Evolutionary conservation across 1,140 invertebrate species (phyloP).

Genomic region (Megalopta genalis): DNA sequence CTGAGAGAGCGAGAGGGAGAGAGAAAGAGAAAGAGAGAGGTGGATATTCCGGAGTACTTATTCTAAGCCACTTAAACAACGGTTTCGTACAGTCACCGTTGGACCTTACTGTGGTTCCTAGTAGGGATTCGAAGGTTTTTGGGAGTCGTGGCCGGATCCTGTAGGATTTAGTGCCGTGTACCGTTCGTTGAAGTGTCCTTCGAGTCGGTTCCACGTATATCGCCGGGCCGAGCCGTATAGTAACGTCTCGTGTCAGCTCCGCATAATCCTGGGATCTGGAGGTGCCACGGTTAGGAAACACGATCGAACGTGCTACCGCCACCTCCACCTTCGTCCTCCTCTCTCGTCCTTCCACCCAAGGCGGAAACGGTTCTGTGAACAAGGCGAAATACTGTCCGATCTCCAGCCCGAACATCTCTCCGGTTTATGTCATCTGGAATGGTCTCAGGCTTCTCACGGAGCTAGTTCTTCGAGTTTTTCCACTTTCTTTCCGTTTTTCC

Average conservation of each 20-base stretch:
- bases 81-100: constrained; percentile 44
- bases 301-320: constrained; percentile 67
- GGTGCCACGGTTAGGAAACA: constrained; percentile 73
- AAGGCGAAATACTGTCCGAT: constrained; percentile 54
- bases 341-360: constrained; percentile 41
- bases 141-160: constrained; percentile 53
- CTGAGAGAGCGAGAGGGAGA: constrained; percentile 11
- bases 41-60: constrained; percentile 56
- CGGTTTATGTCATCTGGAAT: constrained; percentile 47
- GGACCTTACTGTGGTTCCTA: constrained; percentile 41
- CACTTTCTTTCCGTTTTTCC: background rate
- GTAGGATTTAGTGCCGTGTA: constrained; percentile 62
- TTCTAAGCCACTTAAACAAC: constrained; percentile 65
- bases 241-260: constrained; percentile 72
- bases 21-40: no score
- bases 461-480: constrained; percentile 1
- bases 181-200: constrained; percentile 59
- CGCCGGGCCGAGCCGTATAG: constrained; percentile 56
- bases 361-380: constrained; percentile 53
- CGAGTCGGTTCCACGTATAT: constrained; percentile 58
- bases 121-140: constrained; percentile 60
- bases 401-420: constrained; percentile 38
- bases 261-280: constrained; percentile 75
- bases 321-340: background rate
- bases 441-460: constrained; percentile 27